Evolutionary conservation across 2,797 vertebrate genomes (phyloP), one percentile per base, ranked within the genome.

Genomic region (Threskiornis aethiopicus): DNA sequence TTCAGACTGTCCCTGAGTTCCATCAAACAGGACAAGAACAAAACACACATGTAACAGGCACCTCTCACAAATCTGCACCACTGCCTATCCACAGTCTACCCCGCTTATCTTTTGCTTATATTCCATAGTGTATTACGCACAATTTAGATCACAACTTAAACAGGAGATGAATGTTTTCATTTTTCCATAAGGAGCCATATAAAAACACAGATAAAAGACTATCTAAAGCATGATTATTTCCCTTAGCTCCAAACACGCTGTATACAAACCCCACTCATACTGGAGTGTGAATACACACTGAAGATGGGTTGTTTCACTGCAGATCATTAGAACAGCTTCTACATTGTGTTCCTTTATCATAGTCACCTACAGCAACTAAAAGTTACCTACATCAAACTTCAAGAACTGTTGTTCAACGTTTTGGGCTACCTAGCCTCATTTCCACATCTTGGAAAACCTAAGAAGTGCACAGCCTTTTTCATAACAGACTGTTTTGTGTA

Each of bases 301-400:
- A 87, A 59, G 69, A 64, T 0, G 9, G 19, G 15, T 10, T 78
- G 41, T 67, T 79, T 72, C 24, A 65, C 73, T 72, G 54, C n/a
- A 88, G 41, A 46, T 17, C 46, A 62, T 22, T 26, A 35, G 22
- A 91, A 61, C 13, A 89, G 39, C n/a, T 69, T 46, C 57, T 73
- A 11, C 0, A 0, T 29, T 44, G 28, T 52, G 26, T 8, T 91
- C 35, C 41, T 62, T 70, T 79, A 84, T 10, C 44, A 66, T 0
- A 46, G 61, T 8, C 46, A 62, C 33, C 10, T 72, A 69, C 0
- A 0, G 33, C 22, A 24, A 72, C 55, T 51, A 70, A 85, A 12
- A 73, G 28, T 47, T 75, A 75, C 11, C 33, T 11, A 15, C 3
- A 17, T 20, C 51, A 81, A 75, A 90, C 37, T 54, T 39, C 39